These are phyloP conservation scores for Atopsyche davidsoni DNA, from an alignment of 1,140 invertebrate genomes.

Conservation along the genomic window DNA sequence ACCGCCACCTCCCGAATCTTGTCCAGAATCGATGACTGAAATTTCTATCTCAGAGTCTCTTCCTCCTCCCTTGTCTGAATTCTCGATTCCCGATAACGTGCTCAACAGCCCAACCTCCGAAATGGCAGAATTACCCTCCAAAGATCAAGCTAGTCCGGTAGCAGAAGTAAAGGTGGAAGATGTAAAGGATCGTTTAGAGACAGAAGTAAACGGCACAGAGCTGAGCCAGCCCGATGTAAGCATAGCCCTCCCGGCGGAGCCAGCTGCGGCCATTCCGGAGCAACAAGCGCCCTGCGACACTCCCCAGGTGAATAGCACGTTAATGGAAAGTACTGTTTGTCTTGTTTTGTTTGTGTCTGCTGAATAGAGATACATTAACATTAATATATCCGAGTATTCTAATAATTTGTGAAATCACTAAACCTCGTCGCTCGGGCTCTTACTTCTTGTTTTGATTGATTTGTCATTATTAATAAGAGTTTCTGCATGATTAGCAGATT, in stretches of 20 bases:
- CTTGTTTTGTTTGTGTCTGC: conserved; percentile 30
- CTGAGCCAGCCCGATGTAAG: conserved; percentile 9
- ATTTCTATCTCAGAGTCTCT: conserved; percentile 25
- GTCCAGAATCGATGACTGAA: conserved; percentile 26
- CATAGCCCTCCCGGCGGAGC: conserved; percentile 13
- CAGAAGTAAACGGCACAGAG: conserved; percentile 4
- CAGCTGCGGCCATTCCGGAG: conserved; percentile 28
- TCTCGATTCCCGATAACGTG: conserved; percentile 20
- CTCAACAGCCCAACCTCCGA: conserved; percentile 27
- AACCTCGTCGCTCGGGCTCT: conserved; percentile 23
- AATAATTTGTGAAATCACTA: conserved; percentile 24
- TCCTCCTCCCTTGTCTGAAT: conserved; percentile 26
- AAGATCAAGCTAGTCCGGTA: conserved; percentile 20
- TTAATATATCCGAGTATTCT: conserved; percentile 14
- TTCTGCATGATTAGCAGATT: conserved; percentile 31
- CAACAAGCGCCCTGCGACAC: conserved; percentile 20
- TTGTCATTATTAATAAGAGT: conserved; percentile 17
- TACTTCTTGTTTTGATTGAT: conserved; percentile 17
- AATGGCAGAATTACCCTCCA: conserved; percentile 20
- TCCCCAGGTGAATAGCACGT: conserved; percentile 34
- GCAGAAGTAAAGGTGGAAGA: conserved; percentile 9
- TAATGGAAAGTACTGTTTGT: conserved; percentile 29
- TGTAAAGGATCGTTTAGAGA: conserved; percentile 7
- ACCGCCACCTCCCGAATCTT: conserved; percentile 26
- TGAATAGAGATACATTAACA: conserved; percentile 28